Conservation (phyloP, 35 echinoderm and acorn worm genomes). For the Anneissia japonica region DNA sequence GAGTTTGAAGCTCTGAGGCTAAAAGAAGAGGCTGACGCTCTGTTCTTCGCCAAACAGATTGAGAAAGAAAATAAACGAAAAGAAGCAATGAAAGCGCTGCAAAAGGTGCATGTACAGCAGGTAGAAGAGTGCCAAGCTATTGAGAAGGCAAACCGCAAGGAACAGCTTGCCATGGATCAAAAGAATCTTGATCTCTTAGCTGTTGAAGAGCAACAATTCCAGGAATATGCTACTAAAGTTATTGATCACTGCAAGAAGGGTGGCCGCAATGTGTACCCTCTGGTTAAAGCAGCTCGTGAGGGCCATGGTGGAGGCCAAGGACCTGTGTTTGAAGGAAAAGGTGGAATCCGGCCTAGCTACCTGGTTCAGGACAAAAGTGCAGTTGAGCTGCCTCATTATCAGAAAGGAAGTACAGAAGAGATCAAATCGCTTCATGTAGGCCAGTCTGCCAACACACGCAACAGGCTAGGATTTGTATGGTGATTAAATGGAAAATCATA, state of each 20-base stretch:
- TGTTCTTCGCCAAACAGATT: conserved; percentile 73
- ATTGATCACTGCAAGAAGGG: conserved; percentile 77
- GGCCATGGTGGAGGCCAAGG: conserved; percentile 84
- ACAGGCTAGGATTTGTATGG: conserved; percentile 92
- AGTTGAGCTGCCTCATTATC: conserved; percentile 83
- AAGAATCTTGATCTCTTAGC: conserved; percentile 78
- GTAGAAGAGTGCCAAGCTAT: conserved; percentile 39
- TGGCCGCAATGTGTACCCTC: conserved; percentile 74
- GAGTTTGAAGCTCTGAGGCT: conserved; percentile 56
- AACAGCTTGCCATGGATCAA: conserved; percentile 72
- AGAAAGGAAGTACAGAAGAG: conserved; percentile 67
- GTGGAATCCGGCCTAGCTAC: conserved; percentile 88
- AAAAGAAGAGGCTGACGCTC: conserved; percentile 70
- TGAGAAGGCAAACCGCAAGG: conserved; percentile 1
- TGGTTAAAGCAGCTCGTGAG: conserved; percentile 81
- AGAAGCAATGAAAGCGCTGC: conserved; percentile 27
- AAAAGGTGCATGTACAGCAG: conserved; percentile 61
- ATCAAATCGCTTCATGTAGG: conserved; percentile 82
- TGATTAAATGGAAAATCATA: neutral
- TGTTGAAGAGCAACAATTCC: conserved; percentile 87
- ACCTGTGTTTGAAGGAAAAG: conserved; percentile 91
- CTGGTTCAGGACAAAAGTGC: conserved; percentile 67
- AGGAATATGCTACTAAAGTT: conserved; percentile 81
- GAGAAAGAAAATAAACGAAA: conserved; percentile 56
- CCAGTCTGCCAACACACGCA: conserved; percentile 60